Evolutionary conservation across 2,113 vertebrate species (phyloP).

Genomic region (Boulengeromyrus knoepffleri): DNA sequence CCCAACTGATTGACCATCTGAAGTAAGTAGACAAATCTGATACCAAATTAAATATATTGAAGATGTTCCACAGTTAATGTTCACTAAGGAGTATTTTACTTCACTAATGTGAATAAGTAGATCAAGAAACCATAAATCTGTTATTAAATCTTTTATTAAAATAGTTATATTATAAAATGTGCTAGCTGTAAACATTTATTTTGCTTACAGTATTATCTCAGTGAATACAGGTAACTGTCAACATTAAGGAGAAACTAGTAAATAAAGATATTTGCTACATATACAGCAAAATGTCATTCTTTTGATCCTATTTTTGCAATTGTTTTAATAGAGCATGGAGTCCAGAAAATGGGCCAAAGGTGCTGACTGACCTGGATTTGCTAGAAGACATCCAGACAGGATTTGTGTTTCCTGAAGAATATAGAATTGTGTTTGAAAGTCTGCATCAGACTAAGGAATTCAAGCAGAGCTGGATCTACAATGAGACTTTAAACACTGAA

Average conservation of each 20-base stretch:
- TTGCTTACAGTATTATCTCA: neutral
- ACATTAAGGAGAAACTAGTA: neutral
- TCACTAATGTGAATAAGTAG: neutral
- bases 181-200: neutral
- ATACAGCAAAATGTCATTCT: neutral
- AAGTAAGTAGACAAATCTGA: constrained; percentile 60
- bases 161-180: neutral
- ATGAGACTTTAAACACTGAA: constrained; percentile 55
- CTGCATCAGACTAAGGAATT: constrained; percentile 69
- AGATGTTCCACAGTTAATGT: neutral
- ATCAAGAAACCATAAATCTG: neutral
- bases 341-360: constrained; percentile 47
- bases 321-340: constrained; percentile 68
- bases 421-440: constrained; percentile 70
- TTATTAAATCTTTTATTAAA: neutral
- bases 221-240: neutral
- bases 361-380: constrained; percentile 60
- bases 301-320: constrained; percentile 34
- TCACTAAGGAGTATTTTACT: neutral
- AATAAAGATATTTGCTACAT: neutral
- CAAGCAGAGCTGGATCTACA: constrained; percentile 69
- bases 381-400: constrained; percentile 48
- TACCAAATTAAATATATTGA: neutral
- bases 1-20: constrained; percentile 65
- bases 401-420: constrained; percentile 68